Conservation (phyloP, 2,797 vertebrate species). For the Vipera ursinii region DNA sequence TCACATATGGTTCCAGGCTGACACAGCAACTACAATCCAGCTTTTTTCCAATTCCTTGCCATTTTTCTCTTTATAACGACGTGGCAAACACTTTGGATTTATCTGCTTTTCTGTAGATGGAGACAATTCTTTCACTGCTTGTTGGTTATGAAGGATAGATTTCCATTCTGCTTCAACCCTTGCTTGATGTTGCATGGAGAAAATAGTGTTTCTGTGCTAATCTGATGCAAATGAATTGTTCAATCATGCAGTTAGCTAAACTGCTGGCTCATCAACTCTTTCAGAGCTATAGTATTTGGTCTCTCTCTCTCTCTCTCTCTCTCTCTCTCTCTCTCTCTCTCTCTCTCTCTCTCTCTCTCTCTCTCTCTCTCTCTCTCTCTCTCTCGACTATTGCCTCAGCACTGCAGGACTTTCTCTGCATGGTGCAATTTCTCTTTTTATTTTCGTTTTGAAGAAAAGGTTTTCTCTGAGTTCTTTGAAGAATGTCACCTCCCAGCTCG, state of each 20-base stretch:
- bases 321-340: too few relatives aligned
- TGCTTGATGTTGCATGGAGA: constrained; percentile 23
- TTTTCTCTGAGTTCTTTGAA: neutral
- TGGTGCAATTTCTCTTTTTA: neutral
- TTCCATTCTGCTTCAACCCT: neutral
- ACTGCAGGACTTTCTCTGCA: neutral
- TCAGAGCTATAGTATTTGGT: neutral
- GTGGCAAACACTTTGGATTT: neutral
- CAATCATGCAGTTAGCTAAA: constrained; percentile 26
- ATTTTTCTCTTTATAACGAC: neutral
- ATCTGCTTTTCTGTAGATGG: constrained; percentile 26
- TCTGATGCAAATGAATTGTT: constrained; percentile 31
- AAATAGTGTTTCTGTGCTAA: constrained; percentile 21
- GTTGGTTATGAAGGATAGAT: neutral
- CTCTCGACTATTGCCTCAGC: neutral
- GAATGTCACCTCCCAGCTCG: neutral
- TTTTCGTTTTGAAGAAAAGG: neutral
- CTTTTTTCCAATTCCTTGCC: neutral
- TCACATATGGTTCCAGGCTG: neutral
- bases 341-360: neutral
- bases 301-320: neutral
- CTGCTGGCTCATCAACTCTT: constrained; percentile 1
- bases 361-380: neutral
- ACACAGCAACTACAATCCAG: neutral
- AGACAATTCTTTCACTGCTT: neutral